Base-by-base conservation (phyloP, 2,797 vertebrate species). In the Schizothorax lantsangensis region DNA sequence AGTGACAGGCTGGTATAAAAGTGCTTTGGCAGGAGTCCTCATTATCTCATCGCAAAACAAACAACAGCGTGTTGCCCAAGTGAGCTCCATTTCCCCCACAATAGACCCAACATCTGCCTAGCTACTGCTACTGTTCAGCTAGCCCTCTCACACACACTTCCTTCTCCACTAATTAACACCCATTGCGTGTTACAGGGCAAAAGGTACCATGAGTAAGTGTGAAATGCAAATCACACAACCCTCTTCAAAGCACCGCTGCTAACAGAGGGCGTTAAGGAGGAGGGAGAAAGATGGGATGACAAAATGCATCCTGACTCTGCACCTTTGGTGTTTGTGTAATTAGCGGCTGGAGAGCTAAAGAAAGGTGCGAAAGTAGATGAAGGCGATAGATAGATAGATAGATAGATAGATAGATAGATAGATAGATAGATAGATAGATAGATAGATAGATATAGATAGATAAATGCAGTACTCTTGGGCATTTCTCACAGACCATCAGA, bases 251-350 rank as follows among this genome's bases (percentile, higher is more conserved):
- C 38, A 49, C 36, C 19, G 19, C 64, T 49, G 74, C 40, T 88
- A 45, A 86, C 59, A 26, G 36, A 77, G 62, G 40, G 82, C 8
- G 77, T 62, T 74, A 54, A 36, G 75, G 88, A 33, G 81, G 73
- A 84, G 83, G 89, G 86, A 91, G 88, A 90, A 91, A 88, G 89
- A 77, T 66, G 92, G 81, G 91, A 90, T 90, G 93, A 95, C 93
- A 94, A 94, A 94, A 93, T 92, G 92, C 92, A 95, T 95, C 95
- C 95, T 95, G 94, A 89, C 82, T 89, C 85, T 21, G 91, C 94
- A 92, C 94, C 92, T 94, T 92, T 0, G 12, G 79, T 92, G 92
- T 94, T 93, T 90, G 92, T 91, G 92, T 90, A 91, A 93, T 91
- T 93, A 87, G 80, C 68, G 72, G 83, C 89, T 88, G 83, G 88